Percentiles rank a stretch among this genome's conserved stretches.
Conservation (phyloP, 2,888 invertebrate genomes). For the Calameuta pallipes region DNA sequence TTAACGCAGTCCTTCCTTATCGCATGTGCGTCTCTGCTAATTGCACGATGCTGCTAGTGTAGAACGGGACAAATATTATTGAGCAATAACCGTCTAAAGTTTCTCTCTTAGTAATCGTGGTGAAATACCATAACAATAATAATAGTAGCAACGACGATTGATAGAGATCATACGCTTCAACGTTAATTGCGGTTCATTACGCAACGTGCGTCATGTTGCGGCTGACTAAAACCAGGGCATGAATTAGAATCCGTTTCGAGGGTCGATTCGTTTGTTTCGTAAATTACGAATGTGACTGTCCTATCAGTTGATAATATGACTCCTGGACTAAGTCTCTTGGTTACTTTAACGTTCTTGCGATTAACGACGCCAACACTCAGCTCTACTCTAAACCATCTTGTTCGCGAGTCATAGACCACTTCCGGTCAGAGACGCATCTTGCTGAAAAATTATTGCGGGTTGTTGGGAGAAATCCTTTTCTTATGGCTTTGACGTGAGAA, state of each 20-base stretch:
- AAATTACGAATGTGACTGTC: not conserved
- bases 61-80: not conserved
- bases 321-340: not conserved
- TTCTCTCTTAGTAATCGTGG: not conserved
- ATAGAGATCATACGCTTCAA: not conserved
- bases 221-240: not conserved
- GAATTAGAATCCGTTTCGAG: not conserved
- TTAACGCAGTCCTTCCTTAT: not conserved
- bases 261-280: not conserved
- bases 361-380: not conserved
- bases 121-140: not conserved
- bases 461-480: not conserved
- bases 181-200: not conserved
- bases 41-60: not conserved
- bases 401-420: not conserved
- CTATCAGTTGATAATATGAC: not conserved
- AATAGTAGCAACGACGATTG: not conserved
- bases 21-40: not conserved
- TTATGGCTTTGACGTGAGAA: not conserved
- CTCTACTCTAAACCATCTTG: not conserved
- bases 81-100: not conserved
- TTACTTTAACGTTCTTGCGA: not conserved
- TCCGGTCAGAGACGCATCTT: not conserved
- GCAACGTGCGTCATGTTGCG: not conserved
- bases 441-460: not conserved